These are phyloP conservation scores for Frieseomelitta varia DNA, from an alignment of 1,140 invertebrate species.

Conservation along the genomic window DNA sequence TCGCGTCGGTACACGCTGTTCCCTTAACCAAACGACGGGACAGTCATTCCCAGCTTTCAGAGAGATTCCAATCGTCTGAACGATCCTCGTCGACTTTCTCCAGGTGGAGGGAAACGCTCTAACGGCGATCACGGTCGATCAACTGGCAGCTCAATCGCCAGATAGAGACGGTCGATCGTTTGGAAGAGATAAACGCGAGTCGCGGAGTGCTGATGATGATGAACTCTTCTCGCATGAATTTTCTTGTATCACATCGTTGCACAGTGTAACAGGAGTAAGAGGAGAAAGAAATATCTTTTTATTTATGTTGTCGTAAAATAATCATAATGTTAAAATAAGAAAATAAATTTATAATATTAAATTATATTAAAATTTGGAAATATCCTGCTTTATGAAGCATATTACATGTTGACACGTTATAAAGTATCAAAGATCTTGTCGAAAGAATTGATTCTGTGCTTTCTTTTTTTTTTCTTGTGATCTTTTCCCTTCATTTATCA, in stretches of 20 bases:
- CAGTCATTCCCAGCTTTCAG: neutral
- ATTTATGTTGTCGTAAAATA: too few species aligned
- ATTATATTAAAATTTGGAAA: too few species aligned
- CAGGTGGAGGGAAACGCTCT: neutral
- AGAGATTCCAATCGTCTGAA: neutral
- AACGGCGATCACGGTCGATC: neutral
- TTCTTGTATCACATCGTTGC: neutral
- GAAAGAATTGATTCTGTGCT: too few species aligned
- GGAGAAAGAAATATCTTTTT: too few species aligned
- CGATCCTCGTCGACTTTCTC: neutral
- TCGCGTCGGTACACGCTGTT: neutral
- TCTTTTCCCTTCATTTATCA: too few species aligned
- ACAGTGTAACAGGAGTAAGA: too few species aligned
- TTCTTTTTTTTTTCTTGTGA: too few species aligned
- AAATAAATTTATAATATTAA: too few species aligned
- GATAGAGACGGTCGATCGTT: neutral
- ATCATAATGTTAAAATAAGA: too few species aligned
- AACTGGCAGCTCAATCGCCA: neutral
- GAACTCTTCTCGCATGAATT: neutral
- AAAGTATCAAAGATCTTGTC: too few species aligned
- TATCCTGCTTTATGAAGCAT: too few species aligned
- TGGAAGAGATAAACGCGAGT: constrained; percentile 25
- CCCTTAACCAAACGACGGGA: neutral
- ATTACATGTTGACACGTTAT: too few species aligned
- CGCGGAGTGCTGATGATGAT: neutral